Base-by-base conservation (phyloP, 2,113 vertebrate species). In the Etheostoma spectabile region DNA sequence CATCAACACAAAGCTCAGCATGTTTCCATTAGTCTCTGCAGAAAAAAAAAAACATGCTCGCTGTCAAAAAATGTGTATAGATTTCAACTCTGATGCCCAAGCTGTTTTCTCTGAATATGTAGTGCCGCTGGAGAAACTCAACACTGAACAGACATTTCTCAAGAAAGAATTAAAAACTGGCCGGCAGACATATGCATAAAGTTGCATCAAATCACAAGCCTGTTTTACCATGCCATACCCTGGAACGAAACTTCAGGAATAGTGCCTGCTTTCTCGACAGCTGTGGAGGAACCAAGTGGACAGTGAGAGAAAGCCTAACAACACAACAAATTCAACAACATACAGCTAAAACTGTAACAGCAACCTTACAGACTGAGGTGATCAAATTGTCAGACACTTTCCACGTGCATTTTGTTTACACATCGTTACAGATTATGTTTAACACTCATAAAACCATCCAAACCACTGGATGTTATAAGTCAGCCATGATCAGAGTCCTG, bases 161-260 rank as follows among this genome's bases (percentile, higher is more conserved):
- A 61, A 30, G 8, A 55, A 73, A 33, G 24, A 61, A 59, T 62
- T 30, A 7, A 64, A 64, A 49, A n/a, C 79, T 30, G 71, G 60
- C 80, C 67, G 64, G 46, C 85, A 86, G 74, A 73, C 67, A 85
- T 89, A 74, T 53, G 72, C 77, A 74, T 42, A 64, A 1, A 53
- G 72, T 55, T 72, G 82, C 85, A 88, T 85, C 85, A 92, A 86
- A 92, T 86, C 88, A 92, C 81, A 92, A 88, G 90, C 84, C 88
- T 89, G 80, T 87, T 95, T 94, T 94, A 95, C 93, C 91, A 65
- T 94, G 89, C 90, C 95, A 90, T 96, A 95, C 95, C 95, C 95
- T 92, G 73, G 93, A 93, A 90, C 95, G 94, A 90, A 86, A 95
- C 94, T 92, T 95, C 88, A 96, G 93, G 91, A 96, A 96, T 33